A percentile compares a stretch with the other conserved stretches of the same genome.
These are phyloP conservation scores for Pentamera pediparva DNA, from an alignment of 53 echinoderm and acorn worm species.

Conservation along the genomic window DNA sequence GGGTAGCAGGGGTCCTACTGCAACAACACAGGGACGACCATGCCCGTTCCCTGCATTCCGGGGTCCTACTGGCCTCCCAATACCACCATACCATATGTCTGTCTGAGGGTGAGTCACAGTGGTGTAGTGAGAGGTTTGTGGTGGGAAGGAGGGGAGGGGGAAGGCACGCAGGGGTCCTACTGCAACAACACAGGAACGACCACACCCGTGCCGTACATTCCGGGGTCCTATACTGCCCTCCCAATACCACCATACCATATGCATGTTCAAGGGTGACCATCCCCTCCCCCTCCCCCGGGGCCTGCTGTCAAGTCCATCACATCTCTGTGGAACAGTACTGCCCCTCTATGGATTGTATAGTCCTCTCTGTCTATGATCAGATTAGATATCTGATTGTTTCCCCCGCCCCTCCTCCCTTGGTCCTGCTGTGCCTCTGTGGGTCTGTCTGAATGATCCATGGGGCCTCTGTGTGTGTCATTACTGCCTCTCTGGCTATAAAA, in stretches of 20 bases:
- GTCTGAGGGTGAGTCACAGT: conserved; percentile 64
- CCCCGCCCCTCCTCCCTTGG: conserved; percentile 60
- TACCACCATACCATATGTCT: conserved; percentile 70
- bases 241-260: conserved; percentile 59
- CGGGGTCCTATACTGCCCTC: conserved; percentile 67
- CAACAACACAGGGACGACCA: conserved; percentile 66
- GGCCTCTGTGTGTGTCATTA: too few species aligned
- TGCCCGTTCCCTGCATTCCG: conserved; percentile 51
- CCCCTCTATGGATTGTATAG: too few species aligned
- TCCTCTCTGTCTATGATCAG: conserved; percentile 36
- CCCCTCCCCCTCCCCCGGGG: too few species aligned
- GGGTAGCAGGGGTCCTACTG: conserved; percentile 89
- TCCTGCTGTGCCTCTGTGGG: conserved; percentile 62
- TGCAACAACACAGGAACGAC: conserved; percentile 74
- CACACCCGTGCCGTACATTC: conserved; percentile 59
- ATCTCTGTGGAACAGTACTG: too few species aligned
- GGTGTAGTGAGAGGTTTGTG: too few species aligned
- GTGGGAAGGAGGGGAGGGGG: too few species aligned
- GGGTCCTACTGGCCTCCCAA: conserved; percentile 70
- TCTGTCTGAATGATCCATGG: conserved; percentile 27
- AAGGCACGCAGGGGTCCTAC: too few species aligned
- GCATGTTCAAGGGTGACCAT: conserved; percentile 87
- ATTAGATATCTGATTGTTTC: conserved; percentile 38
- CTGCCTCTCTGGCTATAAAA: too few species aligned
- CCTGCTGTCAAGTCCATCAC: too few species aligned